Percentiles rank a stretch among this genome's conserved stretches.
Conservation (phyloP, 1,140 invertebrate genomes). For the Drosophila takahashii region DNA sequence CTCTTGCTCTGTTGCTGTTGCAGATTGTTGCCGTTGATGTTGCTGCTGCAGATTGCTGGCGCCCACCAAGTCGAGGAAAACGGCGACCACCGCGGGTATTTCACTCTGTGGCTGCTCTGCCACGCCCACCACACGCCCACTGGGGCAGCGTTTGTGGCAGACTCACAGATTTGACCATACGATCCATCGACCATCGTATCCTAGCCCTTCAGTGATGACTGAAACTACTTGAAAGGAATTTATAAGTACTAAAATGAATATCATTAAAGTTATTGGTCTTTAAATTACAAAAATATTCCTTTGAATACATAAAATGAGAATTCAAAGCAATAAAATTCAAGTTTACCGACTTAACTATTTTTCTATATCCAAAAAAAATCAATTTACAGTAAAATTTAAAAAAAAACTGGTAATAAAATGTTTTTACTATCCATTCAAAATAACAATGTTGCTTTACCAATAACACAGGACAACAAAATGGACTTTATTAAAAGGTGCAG, state of each 20-base stretch:
- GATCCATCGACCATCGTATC: constrained; percentile 19
- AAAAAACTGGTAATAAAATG: neutral
- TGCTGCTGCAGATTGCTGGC: constrained; percentile 56
- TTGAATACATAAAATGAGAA: no score
- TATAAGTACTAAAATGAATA: no score
- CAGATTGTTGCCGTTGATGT: constrained; percentile 23
- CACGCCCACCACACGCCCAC: constrained; percentile 65
- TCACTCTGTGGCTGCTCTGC: constrained; percentile 61
- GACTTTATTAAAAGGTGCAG: no score
- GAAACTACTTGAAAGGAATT: no score
- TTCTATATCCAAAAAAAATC: no score
- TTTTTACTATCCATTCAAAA: no score
- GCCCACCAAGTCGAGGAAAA: constrained; percentile 63
- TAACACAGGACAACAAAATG: no score
- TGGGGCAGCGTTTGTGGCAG: constrained; percentile 55
- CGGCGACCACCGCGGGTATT: constrained; percentile 67
- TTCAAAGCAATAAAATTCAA: no score
- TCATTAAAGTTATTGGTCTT: no score
- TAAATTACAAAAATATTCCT: no score
- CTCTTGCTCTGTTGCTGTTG: constrained; percentile 40
- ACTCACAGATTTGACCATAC: constrained; percentile 67
- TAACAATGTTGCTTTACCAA: neutral
- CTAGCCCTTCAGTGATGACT: constrained; percentile 9
- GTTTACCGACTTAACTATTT: no score
- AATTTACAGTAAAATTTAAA: neutral